phyloP scores from a whole-genome alignment of 2,797 vertebrate genomes.

The Ataeniobius toweri region DNA sequence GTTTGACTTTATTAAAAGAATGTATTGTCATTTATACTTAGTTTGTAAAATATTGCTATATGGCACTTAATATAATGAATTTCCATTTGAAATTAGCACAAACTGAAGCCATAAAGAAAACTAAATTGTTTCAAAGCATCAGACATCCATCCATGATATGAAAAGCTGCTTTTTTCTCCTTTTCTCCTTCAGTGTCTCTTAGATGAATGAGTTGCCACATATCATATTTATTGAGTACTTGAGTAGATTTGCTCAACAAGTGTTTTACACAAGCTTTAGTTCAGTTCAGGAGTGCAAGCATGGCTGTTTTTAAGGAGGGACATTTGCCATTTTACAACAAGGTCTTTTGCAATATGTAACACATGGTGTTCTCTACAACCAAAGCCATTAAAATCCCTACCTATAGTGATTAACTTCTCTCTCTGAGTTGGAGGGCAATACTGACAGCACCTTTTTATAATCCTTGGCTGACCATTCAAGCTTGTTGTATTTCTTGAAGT shows the following conservation, averaged over 20 bases:
- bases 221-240: neutral
- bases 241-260: neutral
- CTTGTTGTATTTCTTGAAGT: neutral
- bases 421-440: neutral
- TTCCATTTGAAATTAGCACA: neutral
- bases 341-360: neutral
- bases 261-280: neutral
- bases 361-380: neutral
- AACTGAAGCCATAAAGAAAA: neutral
- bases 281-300: neutral
- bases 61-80: too few species aligned
- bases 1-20: conserved; percentile 6
- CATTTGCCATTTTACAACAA: neutral
- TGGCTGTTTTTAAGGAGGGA: neutral
- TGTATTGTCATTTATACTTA: neutral
- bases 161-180: neutral
- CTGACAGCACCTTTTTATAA: neutral
- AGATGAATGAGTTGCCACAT: neutral
- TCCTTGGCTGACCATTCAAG: neutral
- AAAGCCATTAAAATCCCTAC: neutral
- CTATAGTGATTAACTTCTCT: conserved; percentile 1
- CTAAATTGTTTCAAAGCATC: neutral
- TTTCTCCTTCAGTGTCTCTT: neutral
- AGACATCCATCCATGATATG: neutral
- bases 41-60: neutral